Conservation (phyloP, 1,140 invertebrate genomes). For the Oncopodura yosiiana region DNA sequence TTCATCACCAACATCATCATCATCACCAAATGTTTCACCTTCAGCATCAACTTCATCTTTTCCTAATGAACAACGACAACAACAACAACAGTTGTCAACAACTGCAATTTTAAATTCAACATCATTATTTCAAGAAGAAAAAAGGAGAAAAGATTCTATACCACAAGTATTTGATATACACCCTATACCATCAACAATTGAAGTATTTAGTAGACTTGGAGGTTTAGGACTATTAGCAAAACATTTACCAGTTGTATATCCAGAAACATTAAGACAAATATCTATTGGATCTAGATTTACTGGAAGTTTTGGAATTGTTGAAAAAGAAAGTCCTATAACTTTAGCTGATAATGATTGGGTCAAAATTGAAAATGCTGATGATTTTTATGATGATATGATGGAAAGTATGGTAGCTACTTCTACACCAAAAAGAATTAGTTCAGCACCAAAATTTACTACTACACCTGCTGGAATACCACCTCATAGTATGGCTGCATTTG, state of each 20-base stretch:
- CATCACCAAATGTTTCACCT: slow-evolving; percentile 1
- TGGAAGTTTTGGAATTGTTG: slow-evolving; percentile 16
- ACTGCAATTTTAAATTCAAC: neutral
- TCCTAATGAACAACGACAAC: no score
- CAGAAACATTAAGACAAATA: slow-evolving; percentile 53
- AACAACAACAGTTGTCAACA: neutral
- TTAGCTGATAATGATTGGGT: slow-evolving; percentile 60
- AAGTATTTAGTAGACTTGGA: slow-evolving; percentile 72
- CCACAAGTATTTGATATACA: slow-evolving; percentile 28
- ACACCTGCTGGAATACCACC: slow-evolving; percentile 57
- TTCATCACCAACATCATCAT: neutral
- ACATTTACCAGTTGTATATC: slow-evolving; percentile 73
- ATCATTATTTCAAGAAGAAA: neutral
- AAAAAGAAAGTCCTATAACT: slow-evolving; percentile 25
- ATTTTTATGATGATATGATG: slow-evolving; percentile 53
- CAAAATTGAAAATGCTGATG: slow-evolving; percentile 58
- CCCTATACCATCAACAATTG: slow-evolving; percentile 55
- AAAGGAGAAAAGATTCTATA: slow-evolving; percentile 11
- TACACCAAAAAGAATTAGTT: slow-evolving; percentile 22
- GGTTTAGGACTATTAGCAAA: slow-evolving; percentile 77
- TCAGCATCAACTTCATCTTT: slow-evolving; percentile 18
- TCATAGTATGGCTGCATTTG: slow-evolving; percentile 81
- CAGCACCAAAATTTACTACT: slow-evolving; percentile 22
- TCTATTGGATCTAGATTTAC: slow-evolving; percentile 23
- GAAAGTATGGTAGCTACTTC: slow-evolving; percentile 30